Evolutionary conservation across 1,140 invertebrate genomes (phyloP).

Genomic region (Aphidius gifuensis): DNA sequence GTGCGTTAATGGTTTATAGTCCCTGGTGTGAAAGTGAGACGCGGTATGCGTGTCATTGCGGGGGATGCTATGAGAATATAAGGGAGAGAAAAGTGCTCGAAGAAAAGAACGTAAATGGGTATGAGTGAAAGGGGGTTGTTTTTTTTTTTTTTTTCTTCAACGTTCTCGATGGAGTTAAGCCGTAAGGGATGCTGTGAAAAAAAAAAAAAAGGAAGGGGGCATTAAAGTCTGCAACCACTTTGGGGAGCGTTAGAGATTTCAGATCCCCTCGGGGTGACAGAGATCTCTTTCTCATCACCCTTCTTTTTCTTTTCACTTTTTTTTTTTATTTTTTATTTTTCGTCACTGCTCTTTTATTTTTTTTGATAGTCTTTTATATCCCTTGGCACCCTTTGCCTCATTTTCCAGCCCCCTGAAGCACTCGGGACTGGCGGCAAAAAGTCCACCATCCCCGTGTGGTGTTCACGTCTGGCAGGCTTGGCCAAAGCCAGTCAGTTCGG

Average conservation of each 20-base stretch:
- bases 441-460: slow-evolving; percentile 14
- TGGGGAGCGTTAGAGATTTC: slow-evolving; percentile 54
- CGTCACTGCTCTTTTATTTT: slow-evolving; percentile 9
- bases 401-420: neutral
- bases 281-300: slow-evolving; percentile 26
- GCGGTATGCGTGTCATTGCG: slow-evolving; percentile 48
- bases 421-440: neutral
- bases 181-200: slow-evolving; percentile 54
- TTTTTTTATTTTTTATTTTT: slow-evolving; percentile 16
- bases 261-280: slow-evolving; percentile 44
- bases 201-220: slow-evolving; percentile 24
- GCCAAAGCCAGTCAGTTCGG: slow-evolving; percentile 51
- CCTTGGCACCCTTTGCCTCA: slow-evolving; percentile 29
- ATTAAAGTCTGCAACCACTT: slow-evolving; percentile 53
- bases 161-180: slow-evolving; percentile 40
- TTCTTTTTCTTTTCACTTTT: slow-evolving; percentile 9
- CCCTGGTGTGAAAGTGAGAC: slow-evolving; percentile 51
- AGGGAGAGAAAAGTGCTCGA: slow-evolving; percentile 28
- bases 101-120: slow-evolving; percentile 28
- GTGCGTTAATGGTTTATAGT: slow-evolving; percentile 52
- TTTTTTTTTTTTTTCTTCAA: neutral
- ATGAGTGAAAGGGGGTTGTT: slow-evolving; percentile 23
- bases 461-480: slow-evolving; percentile 41
- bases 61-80: slow-evolving; percentile 20
- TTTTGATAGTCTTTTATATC: slow-evolving; percentile 25